Conservation (phyloP, 2,888 invertebrate species). For the Acanthosepion pharaonis region DNA sequence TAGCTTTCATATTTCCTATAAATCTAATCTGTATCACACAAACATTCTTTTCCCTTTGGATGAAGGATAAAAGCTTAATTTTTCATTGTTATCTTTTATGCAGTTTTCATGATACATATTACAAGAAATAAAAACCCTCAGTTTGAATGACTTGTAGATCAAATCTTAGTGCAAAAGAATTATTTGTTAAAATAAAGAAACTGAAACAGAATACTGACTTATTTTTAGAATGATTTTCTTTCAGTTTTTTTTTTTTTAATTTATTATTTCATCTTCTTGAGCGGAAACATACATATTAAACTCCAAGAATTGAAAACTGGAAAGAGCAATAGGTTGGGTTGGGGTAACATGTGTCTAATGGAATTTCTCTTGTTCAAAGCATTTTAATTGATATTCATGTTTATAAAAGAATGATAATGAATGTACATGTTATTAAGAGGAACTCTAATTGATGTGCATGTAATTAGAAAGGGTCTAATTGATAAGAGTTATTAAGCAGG, state of each 20-base stretch:
- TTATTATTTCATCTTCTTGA: neutral
- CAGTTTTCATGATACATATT: too few relatives aligned
- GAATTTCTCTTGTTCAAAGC: neutral
- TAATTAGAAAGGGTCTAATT: neutral
- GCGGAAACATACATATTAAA: neutral
- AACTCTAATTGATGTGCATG: neutral
- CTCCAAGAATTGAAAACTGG: neutral
- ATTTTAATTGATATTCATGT: slow-evolving; percentile 20
- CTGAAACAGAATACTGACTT: neutral
- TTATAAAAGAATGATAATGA: neutral
- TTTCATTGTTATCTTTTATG: too few relatives aligned
- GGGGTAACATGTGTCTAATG: neutral
- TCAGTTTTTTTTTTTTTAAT: neutral
- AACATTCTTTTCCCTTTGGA: too few relatives aligned
- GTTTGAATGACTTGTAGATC: neutral
- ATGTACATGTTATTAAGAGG: neutral
- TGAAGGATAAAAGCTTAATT: too few relatives aligned
- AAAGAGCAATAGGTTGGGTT: neutral
- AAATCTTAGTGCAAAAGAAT: neutral
- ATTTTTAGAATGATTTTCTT: neutral
- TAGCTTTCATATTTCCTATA: too few relatives aligned
- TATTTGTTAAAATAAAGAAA: neutral
- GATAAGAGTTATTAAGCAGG: slow-evolving; percentile 20
- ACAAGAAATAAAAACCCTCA: too few relatives aligned
- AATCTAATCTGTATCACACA: too few relatives aligned